Evolutionary conservation across 2,113 vertebrate genomes (phyloP), one percentile per base, ranked within the genome.

Genomic region (Sterna hirundo): DNA sequence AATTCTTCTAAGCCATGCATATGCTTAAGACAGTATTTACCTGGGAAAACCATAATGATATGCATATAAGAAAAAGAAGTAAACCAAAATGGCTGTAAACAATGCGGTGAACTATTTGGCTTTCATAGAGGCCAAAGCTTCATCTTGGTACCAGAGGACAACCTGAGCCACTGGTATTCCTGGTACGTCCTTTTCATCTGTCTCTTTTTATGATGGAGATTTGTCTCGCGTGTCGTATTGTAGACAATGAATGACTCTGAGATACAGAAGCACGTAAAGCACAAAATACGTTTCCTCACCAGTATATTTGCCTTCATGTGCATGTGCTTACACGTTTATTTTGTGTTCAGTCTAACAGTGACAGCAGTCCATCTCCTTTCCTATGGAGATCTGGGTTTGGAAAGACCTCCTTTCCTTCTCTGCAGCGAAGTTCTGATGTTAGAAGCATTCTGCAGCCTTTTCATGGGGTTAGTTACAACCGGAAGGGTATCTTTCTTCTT

Each of bases 131-230:
- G 9, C 18, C 57, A 46, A 32, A 81, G 36, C n/a, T 82, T 38
- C 16, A 8, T 10, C 38, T 25, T 34, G 51, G 12, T n/a, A 7
- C 13, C 15, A 44, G 25, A 38, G 29, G 36, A 25, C 15, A 10
- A 18, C 27, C 27, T 20, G 58, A 51, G 66, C 70, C 42, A 15
- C 4, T 7, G 22, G 22, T 13, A 40, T n/a, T 70, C 27, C 49
- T 15, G 6, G 8, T 2, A 20, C 1, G 0, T 26, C 51, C 21
- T 42, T 55, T 26, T 12, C 69, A 15, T 5, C 6, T 15, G 8
- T 44, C 1, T 1, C 47, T 49, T 14, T n/a, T 62, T 36, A 25
- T 25, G 25, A 22, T 6, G 47, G 46, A 69, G 40, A 8, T 14
- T 11, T 21, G 27, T 66, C 40, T 55, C 1, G 1, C 17, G 7